Conservation (phyloP, 1,140 invertebrate species). For the Aleiodes sp. region DNA sequence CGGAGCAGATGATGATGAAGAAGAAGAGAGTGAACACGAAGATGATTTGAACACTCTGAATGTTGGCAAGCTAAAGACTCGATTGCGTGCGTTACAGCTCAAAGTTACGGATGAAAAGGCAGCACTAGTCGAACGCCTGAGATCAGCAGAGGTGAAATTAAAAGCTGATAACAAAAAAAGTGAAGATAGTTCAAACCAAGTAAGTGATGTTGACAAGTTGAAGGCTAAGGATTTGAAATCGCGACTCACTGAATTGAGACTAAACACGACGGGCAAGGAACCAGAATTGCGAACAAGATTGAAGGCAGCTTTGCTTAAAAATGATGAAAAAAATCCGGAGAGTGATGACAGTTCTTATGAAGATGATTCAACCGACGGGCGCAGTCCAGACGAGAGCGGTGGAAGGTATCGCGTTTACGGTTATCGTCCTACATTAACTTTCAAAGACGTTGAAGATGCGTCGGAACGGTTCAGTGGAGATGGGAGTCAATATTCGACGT, state of each 20-base stretch:
- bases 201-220: background rate
- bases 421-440: no score
- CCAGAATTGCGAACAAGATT: background rate
- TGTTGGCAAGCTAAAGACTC: background rate
- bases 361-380: no score
- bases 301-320: background rate
- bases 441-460: constrained; percentile 40
- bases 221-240: background rate
- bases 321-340: background rate
- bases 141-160: background rate
- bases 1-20: background rate
- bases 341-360: background rate
- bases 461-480: constrained; percentile 42
- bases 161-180: background rate
- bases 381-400: no score
- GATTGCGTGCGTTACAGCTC: background rate
- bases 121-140: background rate
- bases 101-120: background rate
- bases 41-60: background rate
- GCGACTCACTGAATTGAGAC: background rate
- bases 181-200: background rate
- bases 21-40: background rate
- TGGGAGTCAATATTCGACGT: constrained; percentile 26
- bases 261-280: background rate
- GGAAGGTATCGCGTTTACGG: no score